Conservation (phyloP, 2,113 vertebrate species). For the Steatornis caripensis region DNA sequence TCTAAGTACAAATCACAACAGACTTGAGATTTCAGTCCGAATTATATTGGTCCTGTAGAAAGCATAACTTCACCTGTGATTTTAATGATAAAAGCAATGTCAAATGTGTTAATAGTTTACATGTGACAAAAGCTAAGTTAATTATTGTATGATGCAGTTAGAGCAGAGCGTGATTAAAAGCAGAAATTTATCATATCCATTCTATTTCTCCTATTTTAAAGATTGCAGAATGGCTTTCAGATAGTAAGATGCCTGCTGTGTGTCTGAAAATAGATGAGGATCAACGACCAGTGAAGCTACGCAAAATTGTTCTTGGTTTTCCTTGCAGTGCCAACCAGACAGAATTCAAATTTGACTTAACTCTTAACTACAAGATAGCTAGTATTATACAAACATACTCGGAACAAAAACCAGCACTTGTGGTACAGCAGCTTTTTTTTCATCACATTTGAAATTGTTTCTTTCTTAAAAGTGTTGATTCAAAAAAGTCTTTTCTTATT, state of each 20-base stretch:
- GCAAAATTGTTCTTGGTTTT: conserved; percentile 93
- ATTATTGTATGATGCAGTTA: background rate
- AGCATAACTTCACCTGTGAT: background rate
- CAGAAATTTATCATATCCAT: background rate
- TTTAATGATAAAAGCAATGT: background rate
- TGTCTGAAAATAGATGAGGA: conserved; percentile 92
- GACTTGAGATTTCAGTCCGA: background rate
- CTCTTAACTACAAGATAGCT: conserved; percentile 93
- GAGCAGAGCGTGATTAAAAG: background rate
- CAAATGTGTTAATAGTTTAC: background rate
- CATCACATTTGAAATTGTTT: background rate
- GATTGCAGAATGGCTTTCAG: conserved; percentile 96
- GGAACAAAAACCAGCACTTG: conserved; percentile 90
- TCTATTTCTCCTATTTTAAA: conserved; percentile 66
- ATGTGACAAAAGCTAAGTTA: background rate
- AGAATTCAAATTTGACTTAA: conserved; percentile 96
- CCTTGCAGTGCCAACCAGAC: conserved; percentile 85
- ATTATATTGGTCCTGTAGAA: background rate
- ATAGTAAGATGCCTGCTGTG: conserved; percentile 79
- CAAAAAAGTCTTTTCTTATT: conserved; percentile 41
- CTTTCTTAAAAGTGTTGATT: conserved; percentile 4
- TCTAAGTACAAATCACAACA: background rate
- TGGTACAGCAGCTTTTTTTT: conserved; percentile 77
- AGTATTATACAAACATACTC: conserved; percentile 92
- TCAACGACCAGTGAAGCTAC: conserved; percentile 92